Evolutionary conservation across 2,888 invertebrate genomes (phyloP), one percentile per base, ranked within the genome.

Genomic region (Epiblema foenella): DNA sequence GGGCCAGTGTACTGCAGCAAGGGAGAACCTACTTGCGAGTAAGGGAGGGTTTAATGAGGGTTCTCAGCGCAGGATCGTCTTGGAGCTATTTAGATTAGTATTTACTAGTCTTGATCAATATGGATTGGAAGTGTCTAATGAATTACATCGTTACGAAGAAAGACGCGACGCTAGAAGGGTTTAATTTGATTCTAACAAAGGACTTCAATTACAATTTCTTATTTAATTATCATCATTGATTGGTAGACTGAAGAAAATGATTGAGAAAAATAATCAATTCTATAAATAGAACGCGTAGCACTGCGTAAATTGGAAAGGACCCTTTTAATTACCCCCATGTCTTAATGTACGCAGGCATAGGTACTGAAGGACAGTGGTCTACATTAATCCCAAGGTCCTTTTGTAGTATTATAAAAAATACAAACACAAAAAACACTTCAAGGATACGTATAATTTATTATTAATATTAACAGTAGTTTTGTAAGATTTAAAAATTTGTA

Each of bases 31-130:
- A 24, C 4, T 24, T 37, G 29, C 42, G 29, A 24, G 52, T 39
- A 24, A 68, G 42, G 51, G 24, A 39, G 33, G 57, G 18, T 64
- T 69, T 58, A 65, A 69, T 52, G 52, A 69, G 51, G 58, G 52
- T 69, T 69, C 64, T 58, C 37, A 7, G 17, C 56, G n/a, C 12
- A 20, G 15, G 33, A n/a, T 17, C 54, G n/a, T 42, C 24, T 33
- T 29, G 15, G 17, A 56, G 49, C 49, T 49, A 49, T 24, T 24
- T 24, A 24, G 24, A 24, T 24, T 24, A 24, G 24, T 24, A 24
- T 24, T 24, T 24, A 24, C 24, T 24, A 24, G 4, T 24, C 24
- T 24, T 69, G 18, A 59, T 69, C 52, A 42, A 59, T 52, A 64
- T 12, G 49, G 56, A 58, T 69, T 29, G 15, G 3, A 42, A 58